Conservation (phyloP, 2,113 vertebrate species). For the Hippocampus mohnikei region DNA sequence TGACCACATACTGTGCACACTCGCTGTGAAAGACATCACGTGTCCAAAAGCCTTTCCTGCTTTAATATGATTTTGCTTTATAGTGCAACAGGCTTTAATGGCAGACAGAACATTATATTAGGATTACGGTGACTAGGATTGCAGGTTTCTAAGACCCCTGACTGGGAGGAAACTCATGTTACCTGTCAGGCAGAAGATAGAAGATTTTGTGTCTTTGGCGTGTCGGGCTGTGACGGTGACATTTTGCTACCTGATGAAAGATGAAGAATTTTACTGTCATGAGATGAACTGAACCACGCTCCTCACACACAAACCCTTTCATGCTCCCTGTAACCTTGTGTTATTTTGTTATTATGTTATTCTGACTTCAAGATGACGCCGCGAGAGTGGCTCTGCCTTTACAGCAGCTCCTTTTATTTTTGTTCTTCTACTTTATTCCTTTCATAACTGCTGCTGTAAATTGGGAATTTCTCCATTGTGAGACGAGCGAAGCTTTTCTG, state of each 20-base stretch:
- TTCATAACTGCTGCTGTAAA: no score
- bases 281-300: background rate
- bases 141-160: conserved; percentile 43
- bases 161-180: conserved; percentile 43
- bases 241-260: background rate
- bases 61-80: conserved; percentile 56
- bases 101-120: conserved; percentile 38
- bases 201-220: conserved; percentile 14
- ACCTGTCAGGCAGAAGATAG: conserved; percentile 47
- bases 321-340: no score
- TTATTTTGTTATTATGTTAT: no score
- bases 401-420: no score
- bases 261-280: background rate
- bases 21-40: conserved; percentile 49
- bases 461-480: no score
- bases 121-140: conserved; percentile 40
- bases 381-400: no score
- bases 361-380: no score
- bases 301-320: no score
- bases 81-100: conserved; percentile 50
- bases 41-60: conserved; percentile 51
- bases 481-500: no score
- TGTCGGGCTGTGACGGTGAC: conserved; percentile 16
- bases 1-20: conserved; percentile 53
- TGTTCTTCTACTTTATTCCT: no score